Evolutionary conservation across 2,797 vertebrate species (phyloP).

Genomic region (Synaphobranchus kaupii): DNA sequence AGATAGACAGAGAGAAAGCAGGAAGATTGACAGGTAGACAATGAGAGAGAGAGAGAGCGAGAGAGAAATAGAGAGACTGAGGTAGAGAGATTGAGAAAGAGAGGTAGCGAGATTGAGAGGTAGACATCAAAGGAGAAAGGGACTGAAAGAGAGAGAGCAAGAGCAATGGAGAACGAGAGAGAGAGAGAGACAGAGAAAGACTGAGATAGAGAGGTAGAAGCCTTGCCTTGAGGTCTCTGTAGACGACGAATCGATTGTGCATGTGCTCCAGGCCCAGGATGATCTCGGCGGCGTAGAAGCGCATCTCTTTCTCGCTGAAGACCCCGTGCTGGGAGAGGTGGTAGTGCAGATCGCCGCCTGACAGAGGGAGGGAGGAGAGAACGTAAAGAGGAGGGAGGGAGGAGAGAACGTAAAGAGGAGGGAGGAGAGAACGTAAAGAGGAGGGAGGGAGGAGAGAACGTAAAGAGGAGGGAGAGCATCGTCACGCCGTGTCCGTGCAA

Average conservation of each 20-base stretch:
- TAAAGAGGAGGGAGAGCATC: too few species aligned
- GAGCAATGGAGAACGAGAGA: not conserved
- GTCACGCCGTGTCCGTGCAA: too few species aligned
- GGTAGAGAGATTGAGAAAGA: too few species aligned
- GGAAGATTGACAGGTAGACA: not conserved
- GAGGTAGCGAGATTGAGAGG: too few species aligned
- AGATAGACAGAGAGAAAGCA: not conserved
- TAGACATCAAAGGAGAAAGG: too few species aligned
- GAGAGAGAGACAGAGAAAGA: constrained; percentile 10
- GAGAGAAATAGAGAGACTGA: not conserved
- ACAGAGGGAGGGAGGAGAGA: not conserved
- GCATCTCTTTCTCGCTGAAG: constrained; percentile 97
- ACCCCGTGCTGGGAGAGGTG: constrained; percentile 97
- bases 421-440: too few species aligned
- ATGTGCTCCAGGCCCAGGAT: constrained; percentile 97
- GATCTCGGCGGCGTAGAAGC: constrained; percentile 95
- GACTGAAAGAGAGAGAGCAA: not conserved
- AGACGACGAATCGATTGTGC: constrained; percentile 95
- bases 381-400: too few species aligned
- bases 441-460: too few species aligned
- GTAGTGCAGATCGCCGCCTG: constrained; percentile 96
- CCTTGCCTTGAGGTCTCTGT: constrained; percentile 94
- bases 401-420: not conserved
- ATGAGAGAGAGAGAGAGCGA: not conserved
- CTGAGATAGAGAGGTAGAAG: not conserved